phyloP scores from a whole-genome alignment of 2,797 vertebrate genomes.

The Sphaeramia orbicularis region DNA sequence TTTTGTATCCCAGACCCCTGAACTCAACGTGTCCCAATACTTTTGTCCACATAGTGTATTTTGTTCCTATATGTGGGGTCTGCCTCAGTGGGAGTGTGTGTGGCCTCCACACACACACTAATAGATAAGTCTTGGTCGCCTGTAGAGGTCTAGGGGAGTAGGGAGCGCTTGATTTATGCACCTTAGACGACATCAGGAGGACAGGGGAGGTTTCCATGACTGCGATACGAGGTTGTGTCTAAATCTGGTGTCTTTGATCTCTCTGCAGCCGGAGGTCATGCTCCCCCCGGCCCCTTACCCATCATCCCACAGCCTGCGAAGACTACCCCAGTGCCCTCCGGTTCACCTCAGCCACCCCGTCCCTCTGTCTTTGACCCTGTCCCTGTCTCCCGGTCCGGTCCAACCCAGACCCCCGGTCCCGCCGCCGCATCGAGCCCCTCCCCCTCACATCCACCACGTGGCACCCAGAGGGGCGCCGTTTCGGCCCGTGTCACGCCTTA shows the following conservation, averaged over 20 bases:
- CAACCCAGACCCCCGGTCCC: slow-evolving; percentile 81
- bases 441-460: slow-evolving; percentile 66
- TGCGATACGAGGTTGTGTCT: slow-evolving; percentile 19
- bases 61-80: slow-evolving; percentile 39
- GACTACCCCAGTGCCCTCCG: slow-evolving; percentile 83
- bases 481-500: slow-evolving; percentile 80
- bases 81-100: slow-evolving; percentile 38
- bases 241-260: slow-evolving; percentile 48
- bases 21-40: too few relatives aligned
- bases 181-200: slow-evolving; percentile 49
- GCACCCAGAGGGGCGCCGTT: slow-evolving; percentile 80
- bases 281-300: slow-evolving; percentile 67
- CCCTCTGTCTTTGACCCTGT: slow-evolving; percentile 75
- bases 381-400: slow-evolving; percentile 58
- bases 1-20: too few relatives aligned
- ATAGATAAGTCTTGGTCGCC: slow-evolving; percentile 26
- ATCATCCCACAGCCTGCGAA: slow-evolving; percentile 78
- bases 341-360: slow-evolving; percentile 85
- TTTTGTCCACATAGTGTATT: too few relatives aligned
- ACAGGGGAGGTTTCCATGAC: slow-evolving; percentile 41
- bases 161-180: slow-evolving; percentile 65
- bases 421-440: slow-evolving; percentile 68
- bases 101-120: too few relatives aligned
- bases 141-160: slow-evolving; percentile 29
- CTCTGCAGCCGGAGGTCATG: slow-evolving; percentile 72